Evolutionary conservation across 2,113 vertebrate species (phyloP).

Genomic region (Atrichornis clamosus): DNA sequence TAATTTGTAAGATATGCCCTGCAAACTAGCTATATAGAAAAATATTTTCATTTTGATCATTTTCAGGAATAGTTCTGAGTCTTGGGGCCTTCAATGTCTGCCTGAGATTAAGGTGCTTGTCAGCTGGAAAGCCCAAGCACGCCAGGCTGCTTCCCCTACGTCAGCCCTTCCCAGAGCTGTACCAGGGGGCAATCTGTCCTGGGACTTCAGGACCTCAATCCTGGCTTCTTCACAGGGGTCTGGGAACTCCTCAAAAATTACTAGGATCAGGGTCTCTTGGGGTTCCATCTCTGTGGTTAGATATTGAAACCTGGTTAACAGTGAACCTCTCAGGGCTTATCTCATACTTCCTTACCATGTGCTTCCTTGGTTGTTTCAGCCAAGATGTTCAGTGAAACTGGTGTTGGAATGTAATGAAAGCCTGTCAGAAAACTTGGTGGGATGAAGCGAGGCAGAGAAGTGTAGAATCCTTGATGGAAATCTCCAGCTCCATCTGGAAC

Average conservation of each 20-base stretch:
- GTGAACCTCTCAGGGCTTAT: not conserved
- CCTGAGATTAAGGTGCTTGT: not conserved
- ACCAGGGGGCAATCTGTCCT: not conserved
- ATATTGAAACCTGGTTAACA: not conserved
- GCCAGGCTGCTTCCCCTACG: not conserved
- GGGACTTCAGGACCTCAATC: not conserved
- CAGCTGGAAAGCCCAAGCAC: not conserved
- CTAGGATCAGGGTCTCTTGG: not conserved
- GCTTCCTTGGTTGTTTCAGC: constrained; percentile 56
- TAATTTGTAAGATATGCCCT: not conserved
- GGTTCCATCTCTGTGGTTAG: not conserved
- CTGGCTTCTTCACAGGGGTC: not conserved
- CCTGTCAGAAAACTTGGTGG: constrained; percentile 65
- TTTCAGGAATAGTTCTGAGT: not conserved
- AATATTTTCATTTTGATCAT: not conserved
- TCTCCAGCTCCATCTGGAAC: constrained; percentile 59
- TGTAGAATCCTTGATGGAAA: constrained; percentile 63
- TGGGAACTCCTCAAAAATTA: not conserved
- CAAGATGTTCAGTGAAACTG: constrained; percentile 37
- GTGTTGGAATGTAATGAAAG: constrained; percentile 63
- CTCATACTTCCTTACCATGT: constrained; percentile 45
- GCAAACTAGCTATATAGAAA: not conserved
- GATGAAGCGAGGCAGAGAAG: constrained; percentile 52
- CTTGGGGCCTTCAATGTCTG: accelerated
- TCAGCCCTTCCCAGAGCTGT: not conserved